Conservation (phyloP, 2,113 vertebrate species). For the Tylochromis polylepis region DNA sequence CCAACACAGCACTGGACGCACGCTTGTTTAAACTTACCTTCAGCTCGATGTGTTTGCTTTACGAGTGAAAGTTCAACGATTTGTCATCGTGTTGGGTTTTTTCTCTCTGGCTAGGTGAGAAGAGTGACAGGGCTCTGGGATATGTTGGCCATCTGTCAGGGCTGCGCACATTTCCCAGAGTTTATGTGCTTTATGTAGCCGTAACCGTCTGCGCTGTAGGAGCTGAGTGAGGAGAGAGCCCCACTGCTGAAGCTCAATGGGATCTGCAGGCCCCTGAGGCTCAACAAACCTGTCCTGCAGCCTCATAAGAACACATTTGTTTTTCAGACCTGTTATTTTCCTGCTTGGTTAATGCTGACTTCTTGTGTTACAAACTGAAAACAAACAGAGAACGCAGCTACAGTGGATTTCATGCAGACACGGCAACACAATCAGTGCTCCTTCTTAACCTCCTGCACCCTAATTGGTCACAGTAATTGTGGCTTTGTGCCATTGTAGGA, state of each 20-base stretch:
- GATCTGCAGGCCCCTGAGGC: slow-evolving; percentile 43
- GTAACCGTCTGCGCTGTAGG: neutral
- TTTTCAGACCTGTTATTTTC: slow-evolving; percentile 58
- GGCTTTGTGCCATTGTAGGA: neutral
- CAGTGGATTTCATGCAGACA: neutral
- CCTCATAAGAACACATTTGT: slow-evolving; percentile 48
- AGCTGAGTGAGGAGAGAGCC: slow-evolving; percentile 3
- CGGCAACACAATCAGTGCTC: neutral
- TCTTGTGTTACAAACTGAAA: slow-evolving; percentile 15
- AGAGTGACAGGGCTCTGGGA: neutral
- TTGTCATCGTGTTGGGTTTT: slow-evolving; percentile 33
- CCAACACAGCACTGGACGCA: neutral
- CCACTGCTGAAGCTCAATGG: neutral
- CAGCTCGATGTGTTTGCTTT: neutral
- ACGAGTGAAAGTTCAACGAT: slow-evolving; percentile 28
- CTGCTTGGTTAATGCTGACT: slow-evolving; percentile 43
- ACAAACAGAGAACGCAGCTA: neutral
- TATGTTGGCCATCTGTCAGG: slow-evolving; percentile 23
- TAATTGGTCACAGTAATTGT: neutral
- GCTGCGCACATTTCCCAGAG: slow-evolving; percentile 11
- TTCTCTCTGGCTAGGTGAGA: neutral
- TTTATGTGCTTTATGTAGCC: neutral
- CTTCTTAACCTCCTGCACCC: neutral
- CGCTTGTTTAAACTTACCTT: neutral
- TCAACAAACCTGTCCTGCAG: slow-evolving; percentile 58